A percentile compares a stretch with the other conserved stretches of the same genome.
Evolutionary conservation across 1,140 invertebrate species (phyloP).

Genomic region (Drosophila asahinai): DNA sequence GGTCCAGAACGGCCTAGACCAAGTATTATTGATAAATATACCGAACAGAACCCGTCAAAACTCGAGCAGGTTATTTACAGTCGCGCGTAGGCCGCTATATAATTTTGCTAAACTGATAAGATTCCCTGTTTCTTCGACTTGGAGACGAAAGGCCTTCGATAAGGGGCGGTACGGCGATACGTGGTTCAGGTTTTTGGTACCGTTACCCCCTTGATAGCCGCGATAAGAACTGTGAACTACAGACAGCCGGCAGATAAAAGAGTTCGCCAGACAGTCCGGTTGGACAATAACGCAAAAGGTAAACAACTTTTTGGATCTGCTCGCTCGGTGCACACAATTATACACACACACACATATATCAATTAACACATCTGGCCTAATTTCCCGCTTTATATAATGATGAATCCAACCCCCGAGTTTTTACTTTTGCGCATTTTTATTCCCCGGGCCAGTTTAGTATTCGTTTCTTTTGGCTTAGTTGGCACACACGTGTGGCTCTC

Average conservation of each 20-base stretch:
- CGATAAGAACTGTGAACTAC: conserved; percentile 37
- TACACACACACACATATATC: conserved; percentile 3
- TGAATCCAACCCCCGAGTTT: conserved; percentile 15
- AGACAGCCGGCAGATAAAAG: conserved; percentile 20
- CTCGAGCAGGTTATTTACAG: conserved; percentile 39
- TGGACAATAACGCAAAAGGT: conserved; percentile 28
- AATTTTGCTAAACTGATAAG: conserved; percentile 32
- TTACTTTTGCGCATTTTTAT: conserved; percentile 34
- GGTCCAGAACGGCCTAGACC: neutral
- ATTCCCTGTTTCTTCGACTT: conserved; percentile 13
- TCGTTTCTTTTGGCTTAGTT: conserved; percentile 11
- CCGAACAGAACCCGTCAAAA: conserved; percentile 2
- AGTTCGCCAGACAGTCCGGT: conserved; percentile 32
- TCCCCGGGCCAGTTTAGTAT: neutral
- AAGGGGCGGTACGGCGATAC: conserved; percentile 1
- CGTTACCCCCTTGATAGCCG: conserved; percentile 25
- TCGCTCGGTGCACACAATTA: neutral
- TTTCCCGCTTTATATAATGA: conserved; percentile 27
- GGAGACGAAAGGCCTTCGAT: conserved; percentile 24
- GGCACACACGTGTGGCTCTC: conserved; percentile 41
- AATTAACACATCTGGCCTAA: conserved; percentile 62
- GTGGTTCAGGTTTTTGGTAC: neutral
- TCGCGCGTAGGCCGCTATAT: neutral
- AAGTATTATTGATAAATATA: conserved; percentile 20
- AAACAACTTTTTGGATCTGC: conserved; percentile 46